phyloP scores from a whole-genome alignment of 2,888 invertebrate genomes.

The Ashinkailepas kermadecensis region DNA sequence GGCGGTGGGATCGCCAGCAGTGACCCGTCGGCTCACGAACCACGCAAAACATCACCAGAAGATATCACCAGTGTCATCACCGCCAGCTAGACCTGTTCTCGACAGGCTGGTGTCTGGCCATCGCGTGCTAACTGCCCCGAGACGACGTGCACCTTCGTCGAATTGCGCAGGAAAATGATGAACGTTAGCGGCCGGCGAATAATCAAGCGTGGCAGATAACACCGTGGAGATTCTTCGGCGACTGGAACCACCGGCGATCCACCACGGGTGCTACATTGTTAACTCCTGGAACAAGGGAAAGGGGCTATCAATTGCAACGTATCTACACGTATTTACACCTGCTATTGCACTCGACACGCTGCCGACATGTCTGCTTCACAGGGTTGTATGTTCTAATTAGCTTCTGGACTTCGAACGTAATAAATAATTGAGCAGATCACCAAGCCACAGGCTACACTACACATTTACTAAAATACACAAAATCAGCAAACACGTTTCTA shows the following conservation, averaged over 20 bases:
- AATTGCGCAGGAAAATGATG: not conserved
- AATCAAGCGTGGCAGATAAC: not conserved
- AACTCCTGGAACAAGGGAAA: not conserved
- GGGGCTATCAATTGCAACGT: not conserved
- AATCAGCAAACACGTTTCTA: too few relatives aligned
- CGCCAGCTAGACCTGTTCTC: not conserved
- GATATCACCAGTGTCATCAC: not conserved
- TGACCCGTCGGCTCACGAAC: not conserved
- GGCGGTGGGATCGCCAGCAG: not conserved
- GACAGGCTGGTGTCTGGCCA: not conserved
- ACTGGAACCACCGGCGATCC: not conserved
- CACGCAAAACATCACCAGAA: not conserved
- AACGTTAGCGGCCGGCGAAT: not conserved
- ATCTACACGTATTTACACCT: too few relatives aligned
- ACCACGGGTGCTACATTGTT: slow-evolving; percentile 1
- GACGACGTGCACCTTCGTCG: not conserved
- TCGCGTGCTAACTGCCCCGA: not conserved
- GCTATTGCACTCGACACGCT: too few relatives aligned
- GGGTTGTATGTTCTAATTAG: too few relatives aligned
- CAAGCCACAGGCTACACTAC: too few relatives aligned
- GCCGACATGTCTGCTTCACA: too few relatives aligned
- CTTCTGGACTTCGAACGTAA: too few relatives aligned
- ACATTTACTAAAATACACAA: too few relatives aligned
- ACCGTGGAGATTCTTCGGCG: not conserved
- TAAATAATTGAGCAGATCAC: too few relatives aligned